Evolutionary conservation across 2,113 vertebrate genomes (phyloP).

Genomic region (Arvicanthis niloticus): DNA sequence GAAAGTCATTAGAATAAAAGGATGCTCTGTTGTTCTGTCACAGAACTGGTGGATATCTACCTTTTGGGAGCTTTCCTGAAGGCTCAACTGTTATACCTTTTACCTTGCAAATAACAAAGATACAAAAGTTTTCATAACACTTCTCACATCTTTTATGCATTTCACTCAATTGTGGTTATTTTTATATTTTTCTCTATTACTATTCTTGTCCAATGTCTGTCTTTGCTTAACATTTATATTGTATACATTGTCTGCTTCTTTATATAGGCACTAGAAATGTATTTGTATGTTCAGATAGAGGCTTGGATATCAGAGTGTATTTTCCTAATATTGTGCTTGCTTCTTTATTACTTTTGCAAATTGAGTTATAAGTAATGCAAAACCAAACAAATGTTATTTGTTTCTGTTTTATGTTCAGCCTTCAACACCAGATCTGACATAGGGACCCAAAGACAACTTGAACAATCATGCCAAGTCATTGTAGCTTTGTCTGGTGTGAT

Average conservation of each 20-base stretch:
- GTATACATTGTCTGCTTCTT: neutral
- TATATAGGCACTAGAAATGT: fast-evolving
- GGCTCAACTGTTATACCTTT: neutral
- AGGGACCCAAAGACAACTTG: neutral
- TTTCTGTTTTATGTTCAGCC: neutral
- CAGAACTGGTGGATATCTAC: neutral
- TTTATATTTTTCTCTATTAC: neutral
- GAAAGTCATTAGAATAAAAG: neutral
- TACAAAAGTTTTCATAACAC: neutral
- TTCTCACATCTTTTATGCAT: neutral
- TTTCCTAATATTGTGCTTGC: neutral
- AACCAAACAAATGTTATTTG: neutral
- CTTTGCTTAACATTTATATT: neutral
- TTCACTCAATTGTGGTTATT: neutral
- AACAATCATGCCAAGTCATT: neutral
- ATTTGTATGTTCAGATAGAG: neutral
- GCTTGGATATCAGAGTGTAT: neutral
- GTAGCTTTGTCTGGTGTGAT: neutral
- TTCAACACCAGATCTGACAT: neutral
- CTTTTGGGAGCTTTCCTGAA: neutral
- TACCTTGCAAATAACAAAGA: neutral
- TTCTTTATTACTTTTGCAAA: neutral
- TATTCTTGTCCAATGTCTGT: fast-evolving
- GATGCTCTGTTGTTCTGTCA: neutral
- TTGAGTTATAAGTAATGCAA: neutral